A percentile compares a stretch with the other conserved stretches of the same genome.
These are phyloP conservation scores for Litoditis marina DNA, from an alignment of 2,888 invertebrate species.

Conservation along the genomic window DNA sequence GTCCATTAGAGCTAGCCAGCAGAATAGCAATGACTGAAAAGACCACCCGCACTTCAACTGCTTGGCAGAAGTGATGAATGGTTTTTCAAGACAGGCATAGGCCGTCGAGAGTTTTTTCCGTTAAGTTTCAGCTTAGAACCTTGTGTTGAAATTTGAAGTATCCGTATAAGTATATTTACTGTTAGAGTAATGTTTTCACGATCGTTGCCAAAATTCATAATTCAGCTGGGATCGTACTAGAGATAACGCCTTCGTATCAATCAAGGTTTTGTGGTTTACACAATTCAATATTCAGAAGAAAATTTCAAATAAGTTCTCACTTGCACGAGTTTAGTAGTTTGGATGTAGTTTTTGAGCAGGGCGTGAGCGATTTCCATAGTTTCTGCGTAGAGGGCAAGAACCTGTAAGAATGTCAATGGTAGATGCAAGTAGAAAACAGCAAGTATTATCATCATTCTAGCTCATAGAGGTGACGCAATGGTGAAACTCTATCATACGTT, in stretches of 20 bases:
- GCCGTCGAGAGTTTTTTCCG: no score
- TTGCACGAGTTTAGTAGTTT: slow-evolving; percentile 39
- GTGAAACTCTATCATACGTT: no score
- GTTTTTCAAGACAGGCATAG: no score
- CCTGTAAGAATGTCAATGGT: slow-evolving; percentile 10
- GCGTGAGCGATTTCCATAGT: slow-evolving; percentile 49
- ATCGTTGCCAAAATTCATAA: neutral
- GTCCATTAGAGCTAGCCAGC: no score
- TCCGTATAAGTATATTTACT: no score
- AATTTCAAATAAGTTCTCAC: slow-evolving; percentile 17
- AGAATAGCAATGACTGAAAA: no score
- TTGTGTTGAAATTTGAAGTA: no score
- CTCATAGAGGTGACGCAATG: neutral
- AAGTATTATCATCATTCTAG: neutral
- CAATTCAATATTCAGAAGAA: neutral
- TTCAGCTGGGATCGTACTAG: neutral
- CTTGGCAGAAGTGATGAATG: no score
- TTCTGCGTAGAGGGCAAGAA: slow-evolving; percentile 54
- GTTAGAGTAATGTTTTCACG: no score
- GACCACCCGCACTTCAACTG: no score
- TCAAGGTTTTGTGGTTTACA: neutral
- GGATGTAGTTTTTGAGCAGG: slow-evolving; percentile 44
- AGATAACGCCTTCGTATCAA: neutral
- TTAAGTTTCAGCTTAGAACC: no score
- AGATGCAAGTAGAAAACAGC: neutral